These are phyloP conservation scores for Hipparchia semele DNA, from an alignment of 2,888 invertebrate species.

Conservation along the genomic window DNA sequence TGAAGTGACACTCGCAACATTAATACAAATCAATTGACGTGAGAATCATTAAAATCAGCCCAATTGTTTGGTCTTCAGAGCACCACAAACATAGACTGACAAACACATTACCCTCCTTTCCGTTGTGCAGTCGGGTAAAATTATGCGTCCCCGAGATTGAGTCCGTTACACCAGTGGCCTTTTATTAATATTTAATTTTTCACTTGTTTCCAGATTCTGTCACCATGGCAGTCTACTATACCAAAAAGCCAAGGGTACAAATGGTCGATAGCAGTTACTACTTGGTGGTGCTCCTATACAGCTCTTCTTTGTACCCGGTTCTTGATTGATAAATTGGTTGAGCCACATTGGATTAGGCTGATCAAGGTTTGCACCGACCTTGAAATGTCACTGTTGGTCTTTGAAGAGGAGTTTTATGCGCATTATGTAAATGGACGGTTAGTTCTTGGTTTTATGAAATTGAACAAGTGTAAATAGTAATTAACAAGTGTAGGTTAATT, in stretches of 20 bases:
- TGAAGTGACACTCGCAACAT: no score
- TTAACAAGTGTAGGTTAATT: no score
- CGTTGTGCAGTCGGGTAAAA: no score
- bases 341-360: conserved; percentile 47
- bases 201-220: conserved; percentile 50
- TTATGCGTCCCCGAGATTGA: no score
- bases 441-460: conserved; percentile 21
- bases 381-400: conserved; percentile 66
- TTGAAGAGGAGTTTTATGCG: conserved; percentile 69
- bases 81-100: no score
- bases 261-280: conserved; percentile 59
- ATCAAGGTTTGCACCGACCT: conserved; percentile 58
- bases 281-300: conserved; percentile 65
- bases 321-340: conserved; percentile 48
- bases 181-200: not conserved
- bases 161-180: no score
- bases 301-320: conserved; percentile 48
- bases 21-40: no score
- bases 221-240: conserved; percentile 53
- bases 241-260: conserved; percentile 60
- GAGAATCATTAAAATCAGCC: no score
- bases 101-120: no score
- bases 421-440: conserved; percentile 77
- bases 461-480: not conserved
- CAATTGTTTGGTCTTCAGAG: no score